Evolutionary conservation across 2,113 vertebrate species (phyloP).

Genomic region (Antidorcas marsupialis): DNA sequence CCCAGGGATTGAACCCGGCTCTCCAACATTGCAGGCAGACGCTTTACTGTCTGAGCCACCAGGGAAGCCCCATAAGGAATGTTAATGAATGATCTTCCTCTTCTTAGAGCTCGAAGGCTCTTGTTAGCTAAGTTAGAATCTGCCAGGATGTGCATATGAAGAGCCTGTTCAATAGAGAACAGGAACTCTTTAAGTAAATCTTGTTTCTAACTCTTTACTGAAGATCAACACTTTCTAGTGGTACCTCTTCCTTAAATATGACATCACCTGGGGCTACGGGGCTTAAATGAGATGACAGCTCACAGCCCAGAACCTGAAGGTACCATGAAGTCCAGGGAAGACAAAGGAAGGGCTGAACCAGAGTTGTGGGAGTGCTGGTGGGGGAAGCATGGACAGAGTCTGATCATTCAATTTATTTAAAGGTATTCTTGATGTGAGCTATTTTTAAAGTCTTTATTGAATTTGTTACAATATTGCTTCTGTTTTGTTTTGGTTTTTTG

Average conservation of each 20-base stretch:
- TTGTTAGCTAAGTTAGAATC: background rate
- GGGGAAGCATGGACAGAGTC: background rate
- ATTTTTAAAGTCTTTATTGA: background rate
- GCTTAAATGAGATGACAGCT: background rate
- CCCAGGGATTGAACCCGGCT: too few species aligned
- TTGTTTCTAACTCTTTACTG: background rate
- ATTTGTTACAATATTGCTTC: background rate
- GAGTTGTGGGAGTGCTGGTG: background rate
- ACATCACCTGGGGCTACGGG: background rate
- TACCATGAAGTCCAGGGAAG: background rate
- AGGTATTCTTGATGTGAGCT: background rate
- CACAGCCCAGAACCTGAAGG: fast-evolving
- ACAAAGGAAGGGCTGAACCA: background rate
- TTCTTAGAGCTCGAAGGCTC: background rate
- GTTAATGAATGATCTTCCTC: background rate
- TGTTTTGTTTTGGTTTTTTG: background rate
- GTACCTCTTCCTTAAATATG: background rate
- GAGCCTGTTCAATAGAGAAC: background rate
- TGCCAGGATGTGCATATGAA: background rate
- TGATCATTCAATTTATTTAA: background rate
- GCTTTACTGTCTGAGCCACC: too few species aligned
- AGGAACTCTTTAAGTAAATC: background rate
- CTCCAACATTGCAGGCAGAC: too few species aligned
- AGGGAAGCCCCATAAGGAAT: background rate
- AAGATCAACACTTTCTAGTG: background rate